phyloP scores from a whole-genome alignment of 2,797 vertebrate species.

The Amazonetta brasiliensis region DNA sequence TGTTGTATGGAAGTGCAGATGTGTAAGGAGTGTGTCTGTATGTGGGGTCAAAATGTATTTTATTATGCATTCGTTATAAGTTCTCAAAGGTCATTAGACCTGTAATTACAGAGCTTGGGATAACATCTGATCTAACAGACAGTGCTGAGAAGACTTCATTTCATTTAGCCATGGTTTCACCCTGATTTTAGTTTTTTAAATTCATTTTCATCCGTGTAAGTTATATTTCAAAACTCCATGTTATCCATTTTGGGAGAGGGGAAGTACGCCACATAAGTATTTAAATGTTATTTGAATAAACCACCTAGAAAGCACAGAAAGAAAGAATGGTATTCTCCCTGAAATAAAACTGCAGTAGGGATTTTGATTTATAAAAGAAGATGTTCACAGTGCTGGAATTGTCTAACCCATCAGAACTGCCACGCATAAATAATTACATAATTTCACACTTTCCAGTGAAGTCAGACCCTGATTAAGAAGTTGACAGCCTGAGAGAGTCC shows the following conservation, averaged over 20 bases:
- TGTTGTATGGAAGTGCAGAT: not conserved
- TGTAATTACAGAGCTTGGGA: not conserved
- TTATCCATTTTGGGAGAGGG: not conserved
- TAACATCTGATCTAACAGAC: not conserved
- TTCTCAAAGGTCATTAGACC: not conserved
- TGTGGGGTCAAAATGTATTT: not conserved
- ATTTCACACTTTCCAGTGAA: slow-evolving; percentile 57
- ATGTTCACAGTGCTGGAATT: slow-evolving; percentile 35
- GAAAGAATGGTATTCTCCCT: not conserved
- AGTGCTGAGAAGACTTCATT: not conserved
- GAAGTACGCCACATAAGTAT: not conserved
- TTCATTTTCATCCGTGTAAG: slow-evolving; percentile 1
- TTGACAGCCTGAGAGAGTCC: slow-evolving; percentile 36
- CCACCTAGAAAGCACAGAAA: not conserved
- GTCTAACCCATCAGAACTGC: slow-evolving; percentile 43
- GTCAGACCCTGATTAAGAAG: slow-evolving; percentile 53
- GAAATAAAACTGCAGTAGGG: slow-evolving; percentile 16
- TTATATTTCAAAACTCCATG: not conserved
- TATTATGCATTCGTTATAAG: not conserved
- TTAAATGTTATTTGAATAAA: not conserved
- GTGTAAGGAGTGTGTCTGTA: not conserved
- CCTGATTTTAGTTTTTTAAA: not conserved
- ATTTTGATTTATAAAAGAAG: slow-evolving; percentile 47
- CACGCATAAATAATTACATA: slow-evolving; percentile 56
- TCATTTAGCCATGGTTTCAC: not conserved